phyloP scores from a whole-genome alignment of 2,797 vertebrate genomes.

The Mormyrops boulengeri region DNA sequence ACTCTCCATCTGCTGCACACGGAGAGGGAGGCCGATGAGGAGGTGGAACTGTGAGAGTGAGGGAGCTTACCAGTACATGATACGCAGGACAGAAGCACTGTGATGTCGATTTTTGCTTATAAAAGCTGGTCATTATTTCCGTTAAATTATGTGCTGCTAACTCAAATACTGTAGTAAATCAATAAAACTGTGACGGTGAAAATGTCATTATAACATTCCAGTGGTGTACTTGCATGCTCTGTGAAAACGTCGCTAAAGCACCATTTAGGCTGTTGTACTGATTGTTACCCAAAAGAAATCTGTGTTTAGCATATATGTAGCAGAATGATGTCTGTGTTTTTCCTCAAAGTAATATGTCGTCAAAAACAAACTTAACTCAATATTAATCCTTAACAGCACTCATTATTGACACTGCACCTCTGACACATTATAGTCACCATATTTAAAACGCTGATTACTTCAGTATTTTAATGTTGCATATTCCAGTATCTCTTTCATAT shows the following conservation, averaged over 20 bases:
- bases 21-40: slow-evolving; percentile 18
- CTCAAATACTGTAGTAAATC: background rate
- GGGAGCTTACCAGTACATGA: background rate
- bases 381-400: background rate
- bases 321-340: background rate
- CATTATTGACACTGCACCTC: background rate
- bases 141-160: background rate
- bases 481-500: background rate
- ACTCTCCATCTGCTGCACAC: slow-evolving; percentile 42
- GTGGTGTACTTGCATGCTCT: background rate
- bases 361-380: background rate
- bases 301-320: background rate
- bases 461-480: background rate
- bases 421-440: background rate
- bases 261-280: background rate
- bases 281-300: background rate
- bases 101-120: background rate
- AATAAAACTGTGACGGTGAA: slow-evolving; percentile 8
- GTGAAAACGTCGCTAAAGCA: background rate
- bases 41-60: slow-evolving; percentile 9
- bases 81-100: background rate
- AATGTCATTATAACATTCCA: background rate
- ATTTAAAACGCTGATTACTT: background rate
- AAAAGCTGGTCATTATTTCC: background rate
- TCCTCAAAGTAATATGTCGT: background rate